phyloP scores from a whole-genome alignment of 2,797 vertebrate genomes.

The Amniataba percoides region DNA sequence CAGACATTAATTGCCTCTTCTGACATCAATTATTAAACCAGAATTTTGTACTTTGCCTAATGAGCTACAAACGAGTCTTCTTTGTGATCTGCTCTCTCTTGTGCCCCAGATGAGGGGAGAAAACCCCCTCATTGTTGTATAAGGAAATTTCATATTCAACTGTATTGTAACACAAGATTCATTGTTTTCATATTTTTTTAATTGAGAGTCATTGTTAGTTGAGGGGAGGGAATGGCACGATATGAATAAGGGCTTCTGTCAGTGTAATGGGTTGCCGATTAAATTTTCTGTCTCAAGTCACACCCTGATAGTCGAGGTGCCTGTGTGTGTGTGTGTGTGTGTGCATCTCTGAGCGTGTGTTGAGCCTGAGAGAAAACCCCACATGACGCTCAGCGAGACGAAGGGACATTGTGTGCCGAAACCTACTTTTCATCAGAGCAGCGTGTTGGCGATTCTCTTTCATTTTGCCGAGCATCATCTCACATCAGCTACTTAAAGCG shows the following conservation, averaged over 20 bases:
- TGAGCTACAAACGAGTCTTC: slow-evolving; percentile 48
- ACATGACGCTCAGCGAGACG: slow-evolving; percentile 4
- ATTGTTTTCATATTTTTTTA: slow-evolving; percentile 7
- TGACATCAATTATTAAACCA: slow-evolving; percentile 66
- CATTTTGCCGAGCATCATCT: slow-evolving; percentile 42
- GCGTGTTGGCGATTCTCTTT: slow-evolving; percentile 42
- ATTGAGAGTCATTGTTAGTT: slow-evolving; percentile 16
- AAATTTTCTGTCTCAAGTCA: slow-evolving; percentile 30
- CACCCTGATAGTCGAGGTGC: slow-evolving; percentile 22
- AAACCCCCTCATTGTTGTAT: slow-evolving; percentile 7
- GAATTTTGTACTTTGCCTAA: slow-evolving; percentile 44
- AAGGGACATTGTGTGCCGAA: slow-evolving; percentile 31
- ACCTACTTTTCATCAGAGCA: slow-evolving; percentile 57
- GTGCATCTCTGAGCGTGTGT: background rate
- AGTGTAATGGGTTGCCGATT: slow-evolving; percentile 27
- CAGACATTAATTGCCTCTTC: slow-evolving; percentile 43
- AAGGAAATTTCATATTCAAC: slow-evolving; percentile 45
- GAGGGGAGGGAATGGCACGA: background rate
- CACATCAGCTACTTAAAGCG: slow-evolving; percentile 53
- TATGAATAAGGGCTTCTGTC: slow-evolving; percentile 11
- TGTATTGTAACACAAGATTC: background rate
- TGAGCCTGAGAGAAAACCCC: slow-evolving; percentile 18
- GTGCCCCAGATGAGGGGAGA: slow-evolving; percentile 6
- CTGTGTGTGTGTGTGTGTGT: background rate
- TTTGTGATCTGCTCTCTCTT: slow-evolving; percentile 19